A percentile compares a stretch with the other conserved stretches of the same genome.
These are phyloP conservation scores for Chrosomus eos DNA, from an alignment of 2,797 vertebrate genomes.

Conservation along the genomic window DNA sequence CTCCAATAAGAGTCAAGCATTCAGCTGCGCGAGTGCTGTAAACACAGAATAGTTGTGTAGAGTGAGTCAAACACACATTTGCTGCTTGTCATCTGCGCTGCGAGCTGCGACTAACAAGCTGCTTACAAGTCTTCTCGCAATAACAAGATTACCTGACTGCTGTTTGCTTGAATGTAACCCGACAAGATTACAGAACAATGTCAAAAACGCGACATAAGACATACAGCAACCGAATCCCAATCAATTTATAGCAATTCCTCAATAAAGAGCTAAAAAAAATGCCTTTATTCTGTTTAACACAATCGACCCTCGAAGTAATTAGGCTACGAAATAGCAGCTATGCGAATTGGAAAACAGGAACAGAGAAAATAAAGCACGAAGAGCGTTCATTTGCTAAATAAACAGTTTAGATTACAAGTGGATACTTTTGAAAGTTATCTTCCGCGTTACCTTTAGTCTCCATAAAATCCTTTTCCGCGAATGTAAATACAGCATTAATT, in stretches of 20 bases:
- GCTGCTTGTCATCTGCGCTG: slow-evolving; percentile 33
- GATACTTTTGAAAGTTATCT: slow-evolving; percentile 52
- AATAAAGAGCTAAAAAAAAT: not conserved
- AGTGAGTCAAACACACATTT: slow-evolving; percentile 43
- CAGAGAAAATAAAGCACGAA: not conserved
- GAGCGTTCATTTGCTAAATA: not conserved
- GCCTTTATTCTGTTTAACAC: not conserved
- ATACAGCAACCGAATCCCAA: not conserved
- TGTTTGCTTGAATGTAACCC: slow-evolving; percentile 38
- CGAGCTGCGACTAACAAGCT: slow-evolving; percentile 48
- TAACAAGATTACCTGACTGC: slow-evolving; percentile 53
- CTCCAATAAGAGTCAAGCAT: slow-evolving; percentile 29
- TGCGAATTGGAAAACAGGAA: not conserved
- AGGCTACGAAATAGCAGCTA: not conserved
- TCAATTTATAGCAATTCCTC: not conserved
- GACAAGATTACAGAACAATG: slow-evolving; percentile 30
- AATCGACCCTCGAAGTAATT: not conserved
- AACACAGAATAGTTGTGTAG: slow-evolving; percentile 38
- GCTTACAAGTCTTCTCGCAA: slow-evolving; percentile 49
- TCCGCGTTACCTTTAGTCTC: slow-evolving; percentile 79
- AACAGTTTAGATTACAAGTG: slow-evolving; percentile 69
- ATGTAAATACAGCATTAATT: slow-evolving; percentile 63
- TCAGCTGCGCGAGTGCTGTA: slow-evolving; percentile 18
- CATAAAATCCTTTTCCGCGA: slow-evolving; percentile 62
- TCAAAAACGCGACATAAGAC: slow-evolving; percentile 5